A percentile compares a stretch with the other conserved stretches of the same genome.
Conservation (phyloP, 1,140 invertebrate species). For the Drosophila athabasca region DNA sequence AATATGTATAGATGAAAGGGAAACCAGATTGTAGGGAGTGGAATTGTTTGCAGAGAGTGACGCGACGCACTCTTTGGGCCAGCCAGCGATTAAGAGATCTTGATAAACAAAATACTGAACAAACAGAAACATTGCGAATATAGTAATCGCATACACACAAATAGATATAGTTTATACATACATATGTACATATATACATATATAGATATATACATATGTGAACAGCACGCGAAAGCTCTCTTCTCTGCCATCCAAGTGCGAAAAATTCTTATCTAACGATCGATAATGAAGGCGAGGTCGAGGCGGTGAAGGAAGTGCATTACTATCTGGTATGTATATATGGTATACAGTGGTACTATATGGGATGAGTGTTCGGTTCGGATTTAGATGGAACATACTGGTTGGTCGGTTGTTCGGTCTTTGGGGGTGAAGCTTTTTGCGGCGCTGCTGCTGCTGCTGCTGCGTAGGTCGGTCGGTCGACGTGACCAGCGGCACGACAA, state of each 20-base stretch:
- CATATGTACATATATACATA: constrained; percentile 6
- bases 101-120: constrained; percentile 53
- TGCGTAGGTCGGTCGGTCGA: constrained; percentile 53
- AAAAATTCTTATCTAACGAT: constrained; percentile 69
- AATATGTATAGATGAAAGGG: constrained; percentile 25
- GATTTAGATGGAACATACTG: too few species aligned
- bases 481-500: constrained; percentile 68
- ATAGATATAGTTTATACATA: constrained; percentile 13
- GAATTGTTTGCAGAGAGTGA: constrained; percentile 12
- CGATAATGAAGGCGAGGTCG: constrained; percentile 54
- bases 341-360: too few species aligned
- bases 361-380: too few species aligned
- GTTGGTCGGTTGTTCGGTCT: neutral
- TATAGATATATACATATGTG: neutral
- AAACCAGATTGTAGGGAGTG: constrained; percentile 15
- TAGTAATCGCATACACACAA: constrained; percentile 17
- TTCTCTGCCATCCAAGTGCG: constrained; percentile 39
- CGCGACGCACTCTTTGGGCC: constrained; percentile 22
- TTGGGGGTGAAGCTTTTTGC: constrained; percentile 39
- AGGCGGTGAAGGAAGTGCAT: constrained; percentile 63
- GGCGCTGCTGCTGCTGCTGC: neutral
- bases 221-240: constrained; percentile 27
- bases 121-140: constrained; percentile 70
- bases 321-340: too few species aligned
- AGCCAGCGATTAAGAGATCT: constrained; percentile 31